phyloP scores from a whole-genome alignment of 2,113 vertebrate genomes.

The Sebastes schlegelii region DNA sequence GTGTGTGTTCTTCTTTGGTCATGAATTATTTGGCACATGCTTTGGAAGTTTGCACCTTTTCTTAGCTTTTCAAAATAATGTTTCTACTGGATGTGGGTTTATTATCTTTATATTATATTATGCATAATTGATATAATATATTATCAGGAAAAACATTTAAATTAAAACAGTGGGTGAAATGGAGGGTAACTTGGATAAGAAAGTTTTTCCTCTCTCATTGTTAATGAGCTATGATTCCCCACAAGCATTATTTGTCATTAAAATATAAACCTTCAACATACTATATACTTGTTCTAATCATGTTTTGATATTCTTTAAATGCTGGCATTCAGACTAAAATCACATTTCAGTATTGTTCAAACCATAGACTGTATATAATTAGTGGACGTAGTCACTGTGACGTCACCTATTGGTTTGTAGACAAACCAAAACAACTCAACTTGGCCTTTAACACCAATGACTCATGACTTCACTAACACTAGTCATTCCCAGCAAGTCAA shows the following conservation, averaged over 20 bases:
- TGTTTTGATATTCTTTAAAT: background rate
- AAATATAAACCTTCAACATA: background rate
- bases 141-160: background rate
- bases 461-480: too few species aligned
- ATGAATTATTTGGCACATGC: conserved; percentile 3
- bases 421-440: background rate
- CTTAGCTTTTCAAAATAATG: background rate
- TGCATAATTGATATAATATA: background rate
- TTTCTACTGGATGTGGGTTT: background rate
- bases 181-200: background rate
- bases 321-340: background rate
- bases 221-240: conserved; percentile 15
- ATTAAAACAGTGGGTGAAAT: conserved; percentile 7
- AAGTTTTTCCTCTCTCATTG: conserved; percentile 11
- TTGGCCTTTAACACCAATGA: too few species aligned
- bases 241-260: background rate
- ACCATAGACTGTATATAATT: background rate
- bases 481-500: too few species aligned
- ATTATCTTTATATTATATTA: background rate
- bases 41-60: background rate
- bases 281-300: background rate
- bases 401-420: background rate
- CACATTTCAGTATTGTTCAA: background rate
- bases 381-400: background rate
- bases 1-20: background rate